These are phyloP conservation scores for Cavia porcellus DNA, from an alignment of 2,113 vertebrate species.

Conservation along the genomic window DNA sequence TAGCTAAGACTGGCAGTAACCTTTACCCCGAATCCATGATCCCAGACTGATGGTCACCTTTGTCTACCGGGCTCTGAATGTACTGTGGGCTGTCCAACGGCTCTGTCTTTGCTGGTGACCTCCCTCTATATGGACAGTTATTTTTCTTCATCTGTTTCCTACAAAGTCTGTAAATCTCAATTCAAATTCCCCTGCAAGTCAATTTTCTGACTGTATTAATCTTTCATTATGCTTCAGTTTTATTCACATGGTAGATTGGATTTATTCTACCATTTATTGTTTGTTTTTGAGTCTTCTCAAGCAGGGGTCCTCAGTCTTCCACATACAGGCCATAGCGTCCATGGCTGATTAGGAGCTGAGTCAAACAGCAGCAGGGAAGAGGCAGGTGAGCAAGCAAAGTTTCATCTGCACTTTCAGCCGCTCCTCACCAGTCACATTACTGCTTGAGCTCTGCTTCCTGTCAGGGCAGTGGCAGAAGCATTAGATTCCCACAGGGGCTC, in stretches of 20 bases:
- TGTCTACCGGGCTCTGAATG: not conserved
- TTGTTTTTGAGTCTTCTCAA: not conserved
- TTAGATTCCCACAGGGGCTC: not conserved
- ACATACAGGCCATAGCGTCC: not conserved
- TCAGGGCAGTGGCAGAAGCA: not conserved
- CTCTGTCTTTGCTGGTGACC: not conserved
- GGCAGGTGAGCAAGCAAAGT: not conserved
- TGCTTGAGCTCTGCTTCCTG: not conserved
- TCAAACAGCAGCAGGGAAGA: not conserved
- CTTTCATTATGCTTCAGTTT: slow-evolving; percentile 8
- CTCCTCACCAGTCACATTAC: not conserved
- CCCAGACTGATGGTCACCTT: not conserved
- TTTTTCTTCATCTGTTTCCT: not conserved
- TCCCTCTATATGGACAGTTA: not conserved
- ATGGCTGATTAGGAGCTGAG: not conserved
- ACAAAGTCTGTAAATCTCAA: not conserved
- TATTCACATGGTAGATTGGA: not conserved
- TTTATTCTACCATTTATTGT: not conserved
- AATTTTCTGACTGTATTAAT: not conserved
- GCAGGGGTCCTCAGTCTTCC: not conserved
- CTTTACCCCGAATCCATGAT: not conserved
- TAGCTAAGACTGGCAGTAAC: not conserved
- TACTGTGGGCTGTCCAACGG: not conserved
- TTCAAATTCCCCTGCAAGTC: not conserved
- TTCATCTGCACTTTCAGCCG: not conserved